Evolutionary conservation across 2,888 invertebrate genomes (phyloP).

Genomic region (Zeuzera pyrina): DNA sequence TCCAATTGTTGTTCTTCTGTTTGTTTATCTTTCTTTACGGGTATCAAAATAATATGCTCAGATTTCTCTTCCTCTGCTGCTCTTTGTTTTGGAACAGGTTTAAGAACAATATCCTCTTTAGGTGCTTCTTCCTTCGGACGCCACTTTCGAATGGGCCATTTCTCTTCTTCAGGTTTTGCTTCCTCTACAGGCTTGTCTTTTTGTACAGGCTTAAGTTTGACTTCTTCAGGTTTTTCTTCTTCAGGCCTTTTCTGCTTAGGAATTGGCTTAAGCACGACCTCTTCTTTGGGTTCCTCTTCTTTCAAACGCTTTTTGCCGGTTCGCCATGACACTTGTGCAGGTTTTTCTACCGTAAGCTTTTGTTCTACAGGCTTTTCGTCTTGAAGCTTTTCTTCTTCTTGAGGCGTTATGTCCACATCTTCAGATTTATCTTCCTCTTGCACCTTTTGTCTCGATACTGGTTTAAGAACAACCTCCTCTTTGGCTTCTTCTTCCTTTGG

Average conservation of each 20-base stretch:
- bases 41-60: conserved; percentile 33
- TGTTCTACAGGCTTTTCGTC: conserved; percentile 28
- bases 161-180: conserved; percentile 28
- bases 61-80: conserved; percentile 38
- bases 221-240: conserved; percentile 30
- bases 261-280: conserved; percentile 34
- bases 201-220: conserved; percentile 39
- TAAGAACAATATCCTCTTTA: conserved; percentile 44
- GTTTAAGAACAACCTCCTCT: conserved; percentile 31
- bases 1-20: conserved; percentile 22
- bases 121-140: conserved; percentile 35
- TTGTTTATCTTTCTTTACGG: conserved; percentile 21
- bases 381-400: conserved; percentile 34
- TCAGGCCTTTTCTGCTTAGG: conserved; percentile 21
- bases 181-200: conserved; percentile 27
- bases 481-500: conserved; percentile 32
- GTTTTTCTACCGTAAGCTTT: conserved; percentile 26
- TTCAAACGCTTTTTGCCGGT: conserved; percentile 25
- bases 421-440: conserved; percentile 30
- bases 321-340: conserved; percentile 23
- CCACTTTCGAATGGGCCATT: conserved; percentile 30
- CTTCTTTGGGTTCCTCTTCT: conserved; percentile 30
- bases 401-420: conserved; percentile 17
- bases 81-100: conserved; percentile 36
- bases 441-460: conserved; percentile 34